phyloP scores from a whole-genome alignment of 92 coral and sea anemone species.

The Epizoanthus illoricatus region DNA sequence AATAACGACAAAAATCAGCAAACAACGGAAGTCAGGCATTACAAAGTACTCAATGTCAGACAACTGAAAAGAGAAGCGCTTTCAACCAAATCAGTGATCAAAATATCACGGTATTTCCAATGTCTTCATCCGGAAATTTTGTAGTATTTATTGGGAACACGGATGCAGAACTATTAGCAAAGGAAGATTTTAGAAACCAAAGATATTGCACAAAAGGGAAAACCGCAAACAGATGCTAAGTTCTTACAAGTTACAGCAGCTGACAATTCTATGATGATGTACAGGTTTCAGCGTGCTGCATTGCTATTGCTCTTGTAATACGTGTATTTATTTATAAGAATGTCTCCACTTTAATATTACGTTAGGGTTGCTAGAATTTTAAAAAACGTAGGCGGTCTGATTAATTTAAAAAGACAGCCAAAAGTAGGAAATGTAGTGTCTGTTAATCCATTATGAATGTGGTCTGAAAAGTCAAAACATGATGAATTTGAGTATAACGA shows the following conservation, averaged over 20 bases:
- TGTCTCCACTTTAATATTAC: no score
- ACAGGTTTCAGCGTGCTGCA: not conserved
- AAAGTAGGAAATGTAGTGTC: no score
- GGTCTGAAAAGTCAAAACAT: no score
- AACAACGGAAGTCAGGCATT: constrained; percentile 23
- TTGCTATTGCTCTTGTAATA: no score
- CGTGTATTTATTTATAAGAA: no score
- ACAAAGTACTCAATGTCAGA: constrained; percentile 20
- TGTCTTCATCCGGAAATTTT: not conserved
- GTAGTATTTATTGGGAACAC: not conserved
- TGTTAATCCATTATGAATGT: no score
- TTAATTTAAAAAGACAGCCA: no score
- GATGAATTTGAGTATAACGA: no score
- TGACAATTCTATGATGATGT: not conserved
- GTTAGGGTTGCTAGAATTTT: no score
- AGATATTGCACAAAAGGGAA: not conserved
- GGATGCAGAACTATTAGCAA: constrained; percentile 6
- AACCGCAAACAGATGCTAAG: constrained; percentile 19
- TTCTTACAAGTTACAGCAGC: no score
- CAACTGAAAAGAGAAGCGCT: constrained; percentile 5
- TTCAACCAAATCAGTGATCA: not conserved
- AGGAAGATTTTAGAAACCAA: constrained; percentile 26
- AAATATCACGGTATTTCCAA: not conserved
- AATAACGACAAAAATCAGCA: constrained; percentile 56
- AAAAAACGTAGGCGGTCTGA: no score